Base-by-base conservation (phyloP, 2,797 vertebrate genomes). In the Coendou prehensilis region DNA sequence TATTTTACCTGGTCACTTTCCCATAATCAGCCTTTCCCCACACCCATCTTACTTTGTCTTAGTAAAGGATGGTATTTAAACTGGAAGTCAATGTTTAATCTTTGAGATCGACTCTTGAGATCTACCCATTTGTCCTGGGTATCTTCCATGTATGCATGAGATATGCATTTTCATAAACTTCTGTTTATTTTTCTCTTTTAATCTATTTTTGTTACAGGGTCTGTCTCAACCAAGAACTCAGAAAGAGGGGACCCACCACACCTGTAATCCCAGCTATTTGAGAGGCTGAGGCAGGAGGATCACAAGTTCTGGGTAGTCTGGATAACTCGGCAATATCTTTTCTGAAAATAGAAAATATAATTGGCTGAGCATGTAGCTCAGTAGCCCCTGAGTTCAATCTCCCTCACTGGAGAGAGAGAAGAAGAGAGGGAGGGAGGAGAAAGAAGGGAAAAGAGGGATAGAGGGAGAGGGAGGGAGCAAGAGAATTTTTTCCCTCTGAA, bases 181-280 rank as follows among this genome's bases (percentile, higher is more conserved):
- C 30, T 54, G 13, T 69, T 81, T 83, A 9, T 64, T 92, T 78
- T 93, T 80, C 47, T 95, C 63, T 80, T 61, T 61, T 79, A 59
- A 64, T 56, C 13, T 93, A 6, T 59, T 61, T 94, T 73, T 76
- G 26, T 75, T 61, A 79, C 9, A 75, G 26, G 33, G 23, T 79
- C 69, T 69, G 18, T 56, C 63, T 61, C n/a, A 80, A 50, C 14
- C 41, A 63, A 84, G 4, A 80, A 75, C 5, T 47, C 57, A 63
- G 57, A 84, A 75, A 96, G 23, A 9, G 26, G 78, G 26, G 45
- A 14, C 6, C 73, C 2, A 28, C 73, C 26, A 54, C 30, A n/a
- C 23, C 47, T 79, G 17, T 52, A 52, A 50, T 54, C 17, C 15
- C 76, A 79, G 6, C 8, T 33, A n/a, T 17, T 79, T 54, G 15